A percentile compares a stretch with the other conserved stretches of the same genome.
These are phyloP conservation scores for Xestia c-nigrum DNA, from an alignment of 2,888 invertebrate genomes.

Conservation along the genomic window DNA sequence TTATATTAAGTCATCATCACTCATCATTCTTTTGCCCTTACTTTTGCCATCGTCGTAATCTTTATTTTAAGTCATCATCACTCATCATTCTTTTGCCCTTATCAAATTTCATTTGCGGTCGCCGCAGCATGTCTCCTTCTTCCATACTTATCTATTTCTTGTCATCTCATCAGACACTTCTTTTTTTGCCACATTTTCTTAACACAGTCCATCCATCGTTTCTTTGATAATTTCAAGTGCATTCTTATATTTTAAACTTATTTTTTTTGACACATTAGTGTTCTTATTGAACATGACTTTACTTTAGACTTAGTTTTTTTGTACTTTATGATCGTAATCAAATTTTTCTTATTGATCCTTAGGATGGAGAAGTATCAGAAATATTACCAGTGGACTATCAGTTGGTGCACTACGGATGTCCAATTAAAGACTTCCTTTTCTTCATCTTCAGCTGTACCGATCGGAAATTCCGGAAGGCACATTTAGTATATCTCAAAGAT, in stretches of 20 bases:
- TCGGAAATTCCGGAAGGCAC: constrained; percentile 70
- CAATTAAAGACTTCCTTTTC: constrained; percentile 74
- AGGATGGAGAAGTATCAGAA: constrained; percentile 72
- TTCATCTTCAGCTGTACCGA: constrained; percentile 75
- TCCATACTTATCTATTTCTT: no score
- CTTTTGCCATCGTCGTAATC: not conserved
- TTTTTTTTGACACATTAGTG: not conserved
- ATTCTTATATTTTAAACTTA: not conserved
- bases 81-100: no score
- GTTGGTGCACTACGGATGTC: constrained; percentile 71
- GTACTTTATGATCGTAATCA: not conserved
- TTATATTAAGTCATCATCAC: no score
- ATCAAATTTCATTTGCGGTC: no score
- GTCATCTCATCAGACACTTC: no score
- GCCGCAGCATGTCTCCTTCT: no score
- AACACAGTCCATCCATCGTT: no score
- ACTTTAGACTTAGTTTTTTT: not conserved
- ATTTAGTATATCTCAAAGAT: constrained; percentile 71
- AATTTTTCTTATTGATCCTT: constrained; percentile 9
- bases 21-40: no score
- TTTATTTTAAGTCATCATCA: not conserved
- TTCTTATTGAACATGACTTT: not conserved
- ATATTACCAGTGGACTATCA: constrained; percentile 77
- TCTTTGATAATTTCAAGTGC: no score
- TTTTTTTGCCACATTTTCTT: no score